Evolutionary conservation across 2,888 invertebrate species (phyloP).

Genomic region (Diadegma fenestrale): DNA sequence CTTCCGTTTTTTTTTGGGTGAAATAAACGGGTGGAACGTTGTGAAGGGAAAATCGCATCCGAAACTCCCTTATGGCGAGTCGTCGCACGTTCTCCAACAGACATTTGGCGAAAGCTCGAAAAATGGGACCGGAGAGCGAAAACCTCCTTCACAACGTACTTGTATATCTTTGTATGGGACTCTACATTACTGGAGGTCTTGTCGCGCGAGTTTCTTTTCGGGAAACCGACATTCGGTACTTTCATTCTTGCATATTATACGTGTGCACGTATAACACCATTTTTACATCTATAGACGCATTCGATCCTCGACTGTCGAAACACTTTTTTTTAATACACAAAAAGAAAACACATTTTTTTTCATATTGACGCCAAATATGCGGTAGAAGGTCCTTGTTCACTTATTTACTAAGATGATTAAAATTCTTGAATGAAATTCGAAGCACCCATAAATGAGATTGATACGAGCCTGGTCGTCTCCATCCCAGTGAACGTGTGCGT

Average conservation of each 20-base stretch:
- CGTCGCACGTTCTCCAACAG: constrained; percentile 49
- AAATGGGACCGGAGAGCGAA: constrained; percentile 33
- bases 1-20: constrained; percentile 8
- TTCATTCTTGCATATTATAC: constrained; percentile 39
- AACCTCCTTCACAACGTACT: constrained; percentile 34
- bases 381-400: not conserved
- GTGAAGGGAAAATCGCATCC: constrained; percentile 34
- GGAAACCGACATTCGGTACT: constrained; percentile 51
- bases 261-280: constrained; percentile 7
- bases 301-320: not conserved
- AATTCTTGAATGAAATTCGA: not conserved
- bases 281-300: not conserved
- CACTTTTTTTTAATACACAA: not conserved
- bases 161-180: constrained; percentile 20
- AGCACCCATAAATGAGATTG: constrained; percentile 48
- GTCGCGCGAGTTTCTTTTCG: constrained; percentile 27
- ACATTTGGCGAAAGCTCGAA: constrained; percentile 58
- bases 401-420: not conserved
- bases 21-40: constrained; percentile 52
- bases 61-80: constrained; percentile 39
- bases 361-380: not conserved
- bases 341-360: too few relatives aligned
- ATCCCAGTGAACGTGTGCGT: not conserved
- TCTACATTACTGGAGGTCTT: not conserved
- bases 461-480: constrained; percentile 42